Evolutionary conservation across 1,140 invertebrate genomes (phyloP).

Genomic region (Drosophila teissieri): DNA sequence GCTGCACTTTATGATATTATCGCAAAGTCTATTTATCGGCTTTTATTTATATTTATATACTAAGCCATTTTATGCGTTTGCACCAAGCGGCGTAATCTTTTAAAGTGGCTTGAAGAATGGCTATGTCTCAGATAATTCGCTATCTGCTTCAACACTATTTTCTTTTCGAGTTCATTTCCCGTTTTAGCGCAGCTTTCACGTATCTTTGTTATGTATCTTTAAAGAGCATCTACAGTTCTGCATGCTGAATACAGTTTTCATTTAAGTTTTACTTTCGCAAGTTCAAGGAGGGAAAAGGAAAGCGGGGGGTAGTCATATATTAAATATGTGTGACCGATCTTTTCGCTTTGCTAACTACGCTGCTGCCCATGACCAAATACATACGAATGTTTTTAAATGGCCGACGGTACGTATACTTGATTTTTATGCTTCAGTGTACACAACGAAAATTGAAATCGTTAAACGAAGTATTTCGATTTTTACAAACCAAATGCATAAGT

Average conservation of each 20-base stretch:
- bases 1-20: conserved; percentile 11
- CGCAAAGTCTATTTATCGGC: conserved; percentile 6
- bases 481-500: not conserved
- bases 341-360: conserved; percentile 25
- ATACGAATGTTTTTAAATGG: conserved; percentile 19
- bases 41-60: conserved; percentile 7
- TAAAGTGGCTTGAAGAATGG: not conserved
- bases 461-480: not conserved
- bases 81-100: not conserved
- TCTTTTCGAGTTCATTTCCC: not conserved
- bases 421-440: conserved; percentile 10
- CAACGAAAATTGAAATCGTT: not conserved
- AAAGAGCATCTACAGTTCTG: conserved; percentile 27
- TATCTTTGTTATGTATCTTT: too few species aligned
- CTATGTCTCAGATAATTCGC: not conserved
- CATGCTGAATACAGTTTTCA: not conserved
- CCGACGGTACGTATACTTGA: conserved; percentile 26
- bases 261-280: conserved; percentile 30
- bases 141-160: not conserved
- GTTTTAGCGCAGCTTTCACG: too few species aligned
- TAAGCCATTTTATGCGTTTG: conserved; percentile 3
- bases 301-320: not conserved
- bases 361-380: conserved; percentile 18
- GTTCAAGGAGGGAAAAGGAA: conserved; percentile 4
- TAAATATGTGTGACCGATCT: conserved; percentile 33